Conservation (phyloP, 2,113 vertebrate genomes). For the Acanthisitta chloris region DNA sequence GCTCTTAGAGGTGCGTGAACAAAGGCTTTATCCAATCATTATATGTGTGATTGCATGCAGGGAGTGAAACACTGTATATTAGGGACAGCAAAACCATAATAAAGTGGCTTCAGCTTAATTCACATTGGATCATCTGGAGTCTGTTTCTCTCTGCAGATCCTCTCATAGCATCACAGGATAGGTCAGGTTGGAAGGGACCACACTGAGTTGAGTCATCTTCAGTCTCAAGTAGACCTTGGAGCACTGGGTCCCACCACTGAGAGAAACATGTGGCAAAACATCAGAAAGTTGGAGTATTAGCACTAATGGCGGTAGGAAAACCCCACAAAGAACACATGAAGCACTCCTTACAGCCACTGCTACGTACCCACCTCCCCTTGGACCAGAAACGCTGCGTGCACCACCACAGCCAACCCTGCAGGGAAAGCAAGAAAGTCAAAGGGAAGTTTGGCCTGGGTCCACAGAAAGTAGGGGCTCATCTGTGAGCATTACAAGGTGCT, state of each 20-base stretch:
- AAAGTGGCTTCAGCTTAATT: no score
- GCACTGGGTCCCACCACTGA: background rate
- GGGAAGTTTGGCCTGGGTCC: background rate
- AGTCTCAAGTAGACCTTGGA: background rate
- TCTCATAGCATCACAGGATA: no score
- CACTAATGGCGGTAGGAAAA: background rate
- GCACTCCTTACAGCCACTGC: background rate
- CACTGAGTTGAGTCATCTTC: background rate
- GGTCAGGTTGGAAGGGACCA: background rate
- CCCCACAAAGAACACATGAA: rapidly evolving
- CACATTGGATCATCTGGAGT: no score
- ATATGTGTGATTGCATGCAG: no score
- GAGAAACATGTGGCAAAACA: rapidly evolving
- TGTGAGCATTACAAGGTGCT: slow-evolving; percentile 27
- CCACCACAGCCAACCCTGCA: rapidly evolving
- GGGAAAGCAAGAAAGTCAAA: background rate
- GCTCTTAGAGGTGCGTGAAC: no score
- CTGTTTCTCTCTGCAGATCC: no score
- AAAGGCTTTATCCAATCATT: no score
- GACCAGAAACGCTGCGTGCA: background rate
- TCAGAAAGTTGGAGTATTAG: background rate
- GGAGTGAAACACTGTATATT: no score
- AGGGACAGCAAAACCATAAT: no score
- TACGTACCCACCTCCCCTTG: rapidly evolving
- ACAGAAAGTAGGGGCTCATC: background rate